phyloP scores from a whole-genome alignment of 2,113 vertebrate genomes.

The Sapayoa aenigma region DNA sequence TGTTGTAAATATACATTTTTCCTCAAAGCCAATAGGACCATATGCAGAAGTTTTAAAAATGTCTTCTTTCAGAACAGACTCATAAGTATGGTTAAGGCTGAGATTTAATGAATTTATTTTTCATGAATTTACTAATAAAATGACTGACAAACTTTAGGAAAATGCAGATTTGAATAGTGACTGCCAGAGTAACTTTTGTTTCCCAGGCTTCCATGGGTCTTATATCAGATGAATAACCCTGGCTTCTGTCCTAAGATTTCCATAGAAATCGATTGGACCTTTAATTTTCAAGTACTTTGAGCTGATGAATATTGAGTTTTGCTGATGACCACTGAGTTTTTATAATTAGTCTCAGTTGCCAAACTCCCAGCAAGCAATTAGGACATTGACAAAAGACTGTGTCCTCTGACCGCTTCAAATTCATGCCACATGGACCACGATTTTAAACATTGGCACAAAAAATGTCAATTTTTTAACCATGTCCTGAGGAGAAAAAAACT shows the following conservation, averaged over 20 bases:
- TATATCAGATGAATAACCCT: background rate
- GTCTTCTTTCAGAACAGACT: background rate
- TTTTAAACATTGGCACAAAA: background rate
- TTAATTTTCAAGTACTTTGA: background rate
- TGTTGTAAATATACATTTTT: background rate
- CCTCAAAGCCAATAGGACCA: background rate
- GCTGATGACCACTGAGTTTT: background rate
- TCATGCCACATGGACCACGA: background rate
- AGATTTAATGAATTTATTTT: background rate
- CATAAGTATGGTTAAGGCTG: background rate
- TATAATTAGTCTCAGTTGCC: background rate
- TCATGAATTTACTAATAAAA: background rate
- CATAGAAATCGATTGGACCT: background rate
- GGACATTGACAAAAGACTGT: background rate
- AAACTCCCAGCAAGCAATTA: background rate
- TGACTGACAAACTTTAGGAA: background rate
- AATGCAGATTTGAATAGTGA: background rate
- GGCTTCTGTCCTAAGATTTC: background rate
- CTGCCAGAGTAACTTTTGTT: background rate
- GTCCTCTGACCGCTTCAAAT: background rate
- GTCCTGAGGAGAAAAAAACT: background rate
- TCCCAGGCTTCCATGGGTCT: background rate
- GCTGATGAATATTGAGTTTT: background rate
- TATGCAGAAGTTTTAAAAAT: background rate
- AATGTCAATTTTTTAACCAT: background rate